Evolutionary conservation across 2,797 vertebrate species (phyloP).

Genomic region (Diceros bicornis): DNA sequence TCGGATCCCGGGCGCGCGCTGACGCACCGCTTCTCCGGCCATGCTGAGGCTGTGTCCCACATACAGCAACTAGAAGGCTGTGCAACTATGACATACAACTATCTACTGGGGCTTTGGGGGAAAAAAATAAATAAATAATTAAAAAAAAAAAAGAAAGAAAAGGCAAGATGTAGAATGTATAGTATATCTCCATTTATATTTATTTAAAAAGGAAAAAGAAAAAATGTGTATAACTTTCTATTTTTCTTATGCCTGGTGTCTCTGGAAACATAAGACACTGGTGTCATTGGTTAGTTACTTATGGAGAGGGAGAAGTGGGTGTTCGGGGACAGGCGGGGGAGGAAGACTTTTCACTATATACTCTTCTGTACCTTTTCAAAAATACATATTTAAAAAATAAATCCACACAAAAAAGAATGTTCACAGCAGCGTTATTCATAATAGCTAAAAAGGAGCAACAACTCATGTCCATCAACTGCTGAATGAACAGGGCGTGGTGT

Average conservation of each 20-base stretch:
- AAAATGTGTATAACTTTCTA: background rate
- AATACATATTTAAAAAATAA: constrained; percentile 2
- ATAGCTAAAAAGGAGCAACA: background rate
- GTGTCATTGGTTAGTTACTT: background rate
- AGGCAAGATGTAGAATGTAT: background rate
- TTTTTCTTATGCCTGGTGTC: background rate
- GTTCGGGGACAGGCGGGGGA: background rate
- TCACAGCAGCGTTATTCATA: constrained; percentile 15
- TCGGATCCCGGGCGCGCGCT: no score
- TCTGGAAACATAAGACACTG: background rate
- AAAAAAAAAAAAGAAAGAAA: no score
- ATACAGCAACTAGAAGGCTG: no score
- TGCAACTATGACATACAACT: no score
- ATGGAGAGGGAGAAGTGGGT: background rate
- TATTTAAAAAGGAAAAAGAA: background rate
- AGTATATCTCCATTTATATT: background rate
- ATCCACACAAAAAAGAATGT: background rate
- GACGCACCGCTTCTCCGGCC: no score
- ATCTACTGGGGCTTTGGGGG: no score
- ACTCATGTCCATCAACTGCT: background rate
- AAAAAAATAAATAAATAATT: no score
- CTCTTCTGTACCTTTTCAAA: background rate
- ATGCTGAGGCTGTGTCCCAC: no score
- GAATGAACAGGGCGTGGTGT: background rate
- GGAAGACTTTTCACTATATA: background rate